Percentiles rank a stretch among this genome's conserved stretches.
Conservation (phyloP, 2,113 vertebrate genomes). For the Pseudopipra pipra region DNA sequence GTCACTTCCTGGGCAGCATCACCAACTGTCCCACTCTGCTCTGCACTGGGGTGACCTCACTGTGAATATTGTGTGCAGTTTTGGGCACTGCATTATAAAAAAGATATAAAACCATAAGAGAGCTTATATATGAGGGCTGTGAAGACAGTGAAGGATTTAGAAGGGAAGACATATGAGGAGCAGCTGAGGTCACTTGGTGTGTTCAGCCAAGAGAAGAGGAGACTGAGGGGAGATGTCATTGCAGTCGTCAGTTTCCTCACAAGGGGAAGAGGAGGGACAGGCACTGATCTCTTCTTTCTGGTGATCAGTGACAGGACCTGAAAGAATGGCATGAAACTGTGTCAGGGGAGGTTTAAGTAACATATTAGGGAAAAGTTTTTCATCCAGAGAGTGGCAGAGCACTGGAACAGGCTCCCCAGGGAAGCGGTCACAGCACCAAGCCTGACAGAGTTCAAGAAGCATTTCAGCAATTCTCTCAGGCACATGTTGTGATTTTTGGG, state of each 20-base stretch:
- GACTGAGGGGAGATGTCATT: not conserved
- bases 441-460: not conserved
- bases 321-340: not conserved
- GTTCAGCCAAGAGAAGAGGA: not conserved
- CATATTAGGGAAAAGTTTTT: not conserved
- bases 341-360: not conserved
- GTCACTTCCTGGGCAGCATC: not conserved
- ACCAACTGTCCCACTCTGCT: fast-evolving
- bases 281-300: not conserved
- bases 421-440: not conserved
- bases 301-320: not conserved
- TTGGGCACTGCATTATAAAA: not conserved
- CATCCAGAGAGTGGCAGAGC: too few relatives aligned
- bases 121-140: not conserved
- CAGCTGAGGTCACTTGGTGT: not conserved
- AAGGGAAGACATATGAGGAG: not conserved
- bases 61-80: not conserved
- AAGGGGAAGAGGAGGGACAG: fast-evolving
- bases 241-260: not conserved
- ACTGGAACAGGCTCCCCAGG: not conserved
- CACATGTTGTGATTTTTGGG: too few relatives aligned
- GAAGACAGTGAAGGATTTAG: not conserved
- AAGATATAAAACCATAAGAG: not conserved
- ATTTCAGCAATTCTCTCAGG: not conserved
- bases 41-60: too few relatives aligned